Percentiles rank a stretch among this genome's conserved stretches.
phyloP scores from a whole-genome alignment of 2,113 vertebrate genomes.

The Protobothrops mucrosquamatus region DNA sequence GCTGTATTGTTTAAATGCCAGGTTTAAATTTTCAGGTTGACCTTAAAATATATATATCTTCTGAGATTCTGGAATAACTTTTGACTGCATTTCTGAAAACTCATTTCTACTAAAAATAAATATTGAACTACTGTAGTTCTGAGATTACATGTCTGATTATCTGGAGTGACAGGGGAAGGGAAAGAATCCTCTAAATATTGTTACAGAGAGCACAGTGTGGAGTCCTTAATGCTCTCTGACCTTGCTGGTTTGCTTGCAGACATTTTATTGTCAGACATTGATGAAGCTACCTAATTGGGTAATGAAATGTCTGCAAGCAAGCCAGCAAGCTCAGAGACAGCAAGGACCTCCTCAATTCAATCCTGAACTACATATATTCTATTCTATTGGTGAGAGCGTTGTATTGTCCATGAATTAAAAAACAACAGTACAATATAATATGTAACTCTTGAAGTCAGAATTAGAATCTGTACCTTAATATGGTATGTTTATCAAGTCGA shows the following conservation, averaged over 20 bases:
- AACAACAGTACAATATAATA: not conserved
- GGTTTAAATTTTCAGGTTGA: not conserved
- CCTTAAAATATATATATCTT: not conserved
- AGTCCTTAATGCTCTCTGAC: not conserved
- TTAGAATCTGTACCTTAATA: not conserved
- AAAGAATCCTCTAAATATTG: not conserved
- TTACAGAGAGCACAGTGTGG: not conserved
- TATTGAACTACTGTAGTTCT: not conserved
- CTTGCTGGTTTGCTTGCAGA: not conserved
- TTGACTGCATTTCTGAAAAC: not conserved
- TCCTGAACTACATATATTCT: not conserved
- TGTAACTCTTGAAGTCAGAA: not conserved
- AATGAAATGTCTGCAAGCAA: not conserved
- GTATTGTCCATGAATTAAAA: not conserved
- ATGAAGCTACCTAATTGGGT: not conserved
- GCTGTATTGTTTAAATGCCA: not conserved
- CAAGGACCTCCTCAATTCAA: not conserved
- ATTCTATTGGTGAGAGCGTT: not conserved
- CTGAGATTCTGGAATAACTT: not conserved
- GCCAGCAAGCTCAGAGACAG: not conserved
- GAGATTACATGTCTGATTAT: slow-evolving; percentile 32
- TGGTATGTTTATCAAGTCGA: not conserved
- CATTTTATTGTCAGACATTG: not conserved
- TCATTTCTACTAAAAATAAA: not conserved
- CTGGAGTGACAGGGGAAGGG: slow-evolving; percentile 1